Base-by-base conservation (phyloP, 2,797 vertebrate genomes). In the Linurgus olivaceus region DNA sequence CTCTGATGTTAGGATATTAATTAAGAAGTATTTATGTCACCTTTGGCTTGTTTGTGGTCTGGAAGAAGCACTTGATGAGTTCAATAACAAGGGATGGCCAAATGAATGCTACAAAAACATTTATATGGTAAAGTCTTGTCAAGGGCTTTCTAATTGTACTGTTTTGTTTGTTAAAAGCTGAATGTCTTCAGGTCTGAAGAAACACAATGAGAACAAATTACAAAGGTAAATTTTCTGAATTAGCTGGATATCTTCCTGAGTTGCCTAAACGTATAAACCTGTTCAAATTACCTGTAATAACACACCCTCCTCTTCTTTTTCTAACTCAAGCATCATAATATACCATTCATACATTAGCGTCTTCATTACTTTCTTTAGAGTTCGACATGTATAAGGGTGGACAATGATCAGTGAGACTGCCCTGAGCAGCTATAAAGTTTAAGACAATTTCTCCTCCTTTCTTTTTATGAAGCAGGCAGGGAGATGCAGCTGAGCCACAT, bases 281-380 rank as follows among this genome's bases (percentile, higher is more conserved):
- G 45, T 80, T 74, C 84, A 92, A 87, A 94, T 87, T 79, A 93
- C 33, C 59, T 87, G 63, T 44, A 93, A 91, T 55, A 95, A 82
- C 77, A 91, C 23, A 70, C n/a, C 40, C 67, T 86, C 55, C 74
- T 87, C 45, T 61, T 79, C 44, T 85, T 81, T 90, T 89, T 12
- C n/a, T 44, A 17, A 24, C 20, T 87, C 50, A 51, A 82, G 77
- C 21, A 92, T 93, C 63, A 58, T 77, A 89, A 71, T 74, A 67
- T 10, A 77, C 28, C 17, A 76, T 83, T 90, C 73, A 66, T 40
- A 81, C 23, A 79, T 77, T 93, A 90, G 45, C 20, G 58, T 67
- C 14, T 89, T 79, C 74, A 87, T 92, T 94, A 79, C 38, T 87
- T 82, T 80, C 47, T 50, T 89, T 85, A 66, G 72, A 90, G 66